These are phyloP conservation scores for Echiichthys vipera DNA, from an alignment of 2,797 vertebrate species.

Conservation along the genomic window DNA sequence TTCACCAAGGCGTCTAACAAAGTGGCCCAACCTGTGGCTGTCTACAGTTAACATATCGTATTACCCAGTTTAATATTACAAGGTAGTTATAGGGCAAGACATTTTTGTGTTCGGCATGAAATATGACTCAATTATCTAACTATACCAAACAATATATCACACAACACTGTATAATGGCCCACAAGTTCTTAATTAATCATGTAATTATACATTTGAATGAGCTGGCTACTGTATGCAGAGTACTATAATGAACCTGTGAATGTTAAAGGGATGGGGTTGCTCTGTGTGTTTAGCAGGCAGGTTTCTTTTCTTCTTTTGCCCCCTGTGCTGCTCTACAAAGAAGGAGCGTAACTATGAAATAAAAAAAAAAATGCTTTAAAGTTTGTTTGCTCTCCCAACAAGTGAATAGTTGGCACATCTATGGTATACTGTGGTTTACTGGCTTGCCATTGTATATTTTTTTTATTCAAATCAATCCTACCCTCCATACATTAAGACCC, in stretches of 20 bases:
- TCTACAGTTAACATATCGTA: constrained; percentile 49
- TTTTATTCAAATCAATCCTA: too few relatives aligned
- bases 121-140: constrained; percentile 25
- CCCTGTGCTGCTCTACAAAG: too few relatives aligned
- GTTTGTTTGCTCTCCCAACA: too few relatives aligned
- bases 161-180: not conserved
- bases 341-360: too few relatives aligned
- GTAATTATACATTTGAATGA: not conserved
- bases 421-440: too few relatives aligned
- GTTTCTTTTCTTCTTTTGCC: constrained; percentile 33
- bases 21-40: constrained; percentile 54
- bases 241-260: constrained; percentile 11
- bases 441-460: too few relatives aligned
- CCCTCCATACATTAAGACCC: too few relatives aligned
- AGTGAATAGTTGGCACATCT: too few relatives aligned
- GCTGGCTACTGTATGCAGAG: not conserved
- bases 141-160: not conserved
- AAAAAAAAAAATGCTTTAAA: too few relatives aligned
- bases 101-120: constrained; percentile 12
- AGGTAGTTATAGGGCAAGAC: constrained; percentile 27
- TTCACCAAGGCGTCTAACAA: constrained; percentile 62
- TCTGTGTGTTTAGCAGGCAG: constrained; percentile 4
- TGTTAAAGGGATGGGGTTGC: constrained; percentile 32
- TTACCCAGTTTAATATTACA: constrained; percentile 49
- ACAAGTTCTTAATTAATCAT: constrained; percentile 1